Evolutionary conservation across 2,888 invertebrate species (phyloP).

Genomic region (Copidosoma aretas): DNA sequence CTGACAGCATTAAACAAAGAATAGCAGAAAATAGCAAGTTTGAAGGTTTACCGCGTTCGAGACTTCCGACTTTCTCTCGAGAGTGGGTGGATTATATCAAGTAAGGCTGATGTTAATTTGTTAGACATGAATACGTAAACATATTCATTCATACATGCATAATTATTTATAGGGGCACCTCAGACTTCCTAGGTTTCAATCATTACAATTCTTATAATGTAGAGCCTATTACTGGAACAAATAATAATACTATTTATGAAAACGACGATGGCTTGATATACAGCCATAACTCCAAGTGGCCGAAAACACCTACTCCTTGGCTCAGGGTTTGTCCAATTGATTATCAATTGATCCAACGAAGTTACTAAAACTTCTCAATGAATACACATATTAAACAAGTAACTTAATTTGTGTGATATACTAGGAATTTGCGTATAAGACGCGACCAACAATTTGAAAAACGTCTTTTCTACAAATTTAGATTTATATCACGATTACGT

Average conservation of each 20-base stretch:
- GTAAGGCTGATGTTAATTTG: conserved; percentile 28
- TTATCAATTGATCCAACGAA: no score
- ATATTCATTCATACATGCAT: no score
- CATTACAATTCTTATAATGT: conserved; percentile 71
- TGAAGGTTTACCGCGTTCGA: conserved; percentile 61
- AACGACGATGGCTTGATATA: conserved; percentile 8
- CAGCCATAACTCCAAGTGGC: conserved; percentile 8
- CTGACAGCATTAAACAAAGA: conserved; percentile 61
- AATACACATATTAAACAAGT: no score
- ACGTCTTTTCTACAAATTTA: no score
- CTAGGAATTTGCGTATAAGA: no score
- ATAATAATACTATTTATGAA: background rate
- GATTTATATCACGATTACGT: no score
- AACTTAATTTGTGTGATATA: no score
- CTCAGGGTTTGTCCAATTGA: conserved; percentile 8
- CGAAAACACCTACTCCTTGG: conserved; percentile 12
- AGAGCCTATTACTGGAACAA: conserved; percentile 44
- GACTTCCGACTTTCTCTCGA: conserved; percentile 62
- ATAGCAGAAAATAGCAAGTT: conserved; percentile 60
- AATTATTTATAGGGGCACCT: conserved; percentile 63
- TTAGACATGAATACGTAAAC: background rate
- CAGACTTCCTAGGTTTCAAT: conserved; percentile 79
- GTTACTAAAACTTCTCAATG: no score
- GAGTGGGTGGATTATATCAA: conserved; percentile 69
- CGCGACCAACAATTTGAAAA: no score